These are phyloP conservation scores for Brachymystax lenok DNA, from an alignment of 2,797 vertebrate species.

Conservation along the genomic window DNA sequence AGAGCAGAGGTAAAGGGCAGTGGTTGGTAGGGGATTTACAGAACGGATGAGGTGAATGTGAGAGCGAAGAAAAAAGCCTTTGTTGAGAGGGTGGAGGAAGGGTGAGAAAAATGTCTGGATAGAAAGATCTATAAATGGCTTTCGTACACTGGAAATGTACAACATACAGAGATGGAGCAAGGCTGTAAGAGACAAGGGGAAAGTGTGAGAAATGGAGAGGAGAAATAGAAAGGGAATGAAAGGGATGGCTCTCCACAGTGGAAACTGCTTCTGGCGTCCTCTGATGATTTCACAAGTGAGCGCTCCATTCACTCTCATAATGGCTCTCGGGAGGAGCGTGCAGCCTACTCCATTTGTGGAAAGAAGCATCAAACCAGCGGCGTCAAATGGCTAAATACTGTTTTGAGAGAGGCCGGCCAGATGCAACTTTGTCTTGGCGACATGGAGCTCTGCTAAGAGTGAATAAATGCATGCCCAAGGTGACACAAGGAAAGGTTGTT, in stretches of 20 bases:
- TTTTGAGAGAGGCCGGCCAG: not conserved
- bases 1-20: not conserved
- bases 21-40: not conserved
- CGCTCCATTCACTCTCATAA: not conserved
- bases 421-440: too few species aligned
- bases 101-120: not conserved
- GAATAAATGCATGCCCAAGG: not conserved
- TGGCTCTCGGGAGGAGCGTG: not conserved
- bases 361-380: not conserved
- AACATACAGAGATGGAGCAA: not conserved
- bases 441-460: not conserved
- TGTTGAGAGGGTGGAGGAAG: not conserved
- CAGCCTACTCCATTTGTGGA: not conserved
- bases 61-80: too few species aligned
- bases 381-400: not conserved
- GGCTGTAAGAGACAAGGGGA: not conserved
- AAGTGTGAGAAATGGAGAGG: not conserved
- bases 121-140: not conserved
- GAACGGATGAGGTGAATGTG: not conserved
- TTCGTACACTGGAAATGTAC: not conserved
- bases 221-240: not conserved
- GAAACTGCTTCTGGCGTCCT: not conserved
- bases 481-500: not conserved
- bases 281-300: slow-evolving; percentile 2
- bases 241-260: not conserved